These are phyloP conservation scores for Ophion obscuratus DNA, from an alignment of 2,888 invertebrate species.

Conservation along the genomic window DNA sequence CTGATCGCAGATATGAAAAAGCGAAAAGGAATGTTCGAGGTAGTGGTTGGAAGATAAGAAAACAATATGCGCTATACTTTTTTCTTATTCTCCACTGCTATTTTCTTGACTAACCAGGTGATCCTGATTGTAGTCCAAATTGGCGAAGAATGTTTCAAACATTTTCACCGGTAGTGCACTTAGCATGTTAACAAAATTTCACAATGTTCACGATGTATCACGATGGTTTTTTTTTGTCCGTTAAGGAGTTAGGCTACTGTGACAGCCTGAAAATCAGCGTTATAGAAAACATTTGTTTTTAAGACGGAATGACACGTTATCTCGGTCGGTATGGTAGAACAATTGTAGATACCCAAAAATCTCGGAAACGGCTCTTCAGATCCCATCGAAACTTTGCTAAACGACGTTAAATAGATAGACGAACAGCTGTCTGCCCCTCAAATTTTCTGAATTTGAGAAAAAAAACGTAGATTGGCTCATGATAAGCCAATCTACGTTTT, in stretches of 20 bases:
- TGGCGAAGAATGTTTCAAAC: not conserved
- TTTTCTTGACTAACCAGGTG: not conserved
- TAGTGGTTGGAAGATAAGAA: not conserved
- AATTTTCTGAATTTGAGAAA: too few species aligned
- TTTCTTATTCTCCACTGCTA: not conserved
- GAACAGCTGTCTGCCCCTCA: too few species aligned
- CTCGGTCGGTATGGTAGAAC: too few species aligned
- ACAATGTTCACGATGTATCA: not conserved
- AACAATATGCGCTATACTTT: not conserved
- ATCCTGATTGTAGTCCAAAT: not conserved
- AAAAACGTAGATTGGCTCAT: too few species aligned
- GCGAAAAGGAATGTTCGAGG: not conserved
- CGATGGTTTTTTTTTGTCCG: not conserved
- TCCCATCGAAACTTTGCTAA: too few species aligned
- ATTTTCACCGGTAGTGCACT: constrained; percentile 6
- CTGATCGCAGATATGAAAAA: not conserved
- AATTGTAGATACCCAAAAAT: too few species aligned
- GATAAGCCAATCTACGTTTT: too few species aligned
- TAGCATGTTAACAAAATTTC: constrained; percentile 48
- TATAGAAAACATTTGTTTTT: too few species aligned
- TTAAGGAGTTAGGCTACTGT: not conserved
- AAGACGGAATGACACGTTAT: too few species aligned
- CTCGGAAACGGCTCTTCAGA: too few species aligned
- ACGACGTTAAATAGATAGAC: too few species aligned
- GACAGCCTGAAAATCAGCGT: too few species aligned